Evolutionary conservation across 2,888 invertebrate species (phyloP).

Genomic region (Harpalus rubripes): DNA sequence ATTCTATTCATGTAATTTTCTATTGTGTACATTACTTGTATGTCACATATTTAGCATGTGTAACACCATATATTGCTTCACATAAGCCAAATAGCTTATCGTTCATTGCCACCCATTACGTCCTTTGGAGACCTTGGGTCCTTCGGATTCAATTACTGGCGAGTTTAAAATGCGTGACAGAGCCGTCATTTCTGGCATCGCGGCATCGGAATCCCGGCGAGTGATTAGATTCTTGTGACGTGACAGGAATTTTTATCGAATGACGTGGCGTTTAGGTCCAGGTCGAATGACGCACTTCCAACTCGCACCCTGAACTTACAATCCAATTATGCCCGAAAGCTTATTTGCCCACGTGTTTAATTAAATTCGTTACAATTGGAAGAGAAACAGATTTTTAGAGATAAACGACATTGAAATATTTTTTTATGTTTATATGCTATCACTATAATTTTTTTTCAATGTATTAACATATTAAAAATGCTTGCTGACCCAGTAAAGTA

Average conservation of each 20-base stretch:
- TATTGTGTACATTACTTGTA: no score
- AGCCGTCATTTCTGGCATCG: constrained; percentile 25
- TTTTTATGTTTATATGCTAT: no score
- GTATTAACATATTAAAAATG: no score
- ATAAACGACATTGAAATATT: neutral
- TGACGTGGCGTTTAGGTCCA: neutral
- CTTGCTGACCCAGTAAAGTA: no score
- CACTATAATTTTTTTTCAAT: no score
- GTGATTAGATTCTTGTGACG: constrained; percentile 24
- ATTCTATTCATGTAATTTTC: no score
- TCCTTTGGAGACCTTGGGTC: neutral
- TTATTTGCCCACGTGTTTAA: constrained; percentile 20
- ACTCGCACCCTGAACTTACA: constrained; percentile 6
- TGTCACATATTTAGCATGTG: neutral
- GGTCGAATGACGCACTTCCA: neutral
- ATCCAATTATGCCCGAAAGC: constrained; percentile 22
- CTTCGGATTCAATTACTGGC: constrained; percentile 25
- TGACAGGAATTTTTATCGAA: constrained; percentile 26
- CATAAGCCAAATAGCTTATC: neutral
- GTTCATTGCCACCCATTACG: neutral
- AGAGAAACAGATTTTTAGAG: constrained; percentile 1
- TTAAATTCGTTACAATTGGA: constrained; percentile 31
- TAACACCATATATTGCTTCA: neutral
- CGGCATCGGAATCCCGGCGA: constrained; percentile 18
- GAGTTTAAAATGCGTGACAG: constrained; percentile 30